phyloP scores from a whole-genome alignment of 2,113 vertebrate genomes.

The Heliornis fulica region DNA sequence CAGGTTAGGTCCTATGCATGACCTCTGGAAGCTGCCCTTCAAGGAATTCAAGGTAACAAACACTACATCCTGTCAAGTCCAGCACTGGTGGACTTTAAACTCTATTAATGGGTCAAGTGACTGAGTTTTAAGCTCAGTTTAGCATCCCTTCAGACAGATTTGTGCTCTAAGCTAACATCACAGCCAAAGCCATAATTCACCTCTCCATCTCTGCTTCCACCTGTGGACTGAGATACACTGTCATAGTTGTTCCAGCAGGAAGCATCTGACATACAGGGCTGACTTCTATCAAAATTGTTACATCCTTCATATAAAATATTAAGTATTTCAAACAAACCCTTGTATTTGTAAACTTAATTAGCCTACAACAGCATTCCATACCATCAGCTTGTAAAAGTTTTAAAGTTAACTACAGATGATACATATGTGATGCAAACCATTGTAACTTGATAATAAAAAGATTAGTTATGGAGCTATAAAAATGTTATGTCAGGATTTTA shows the following conservation, averaged over 20 bases:
- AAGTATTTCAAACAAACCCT: constrained; percentile 36
- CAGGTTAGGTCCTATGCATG: too few species aligned
- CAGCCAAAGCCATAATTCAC: neutral
- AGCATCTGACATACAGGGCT: neutral
- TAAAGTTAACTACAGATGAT: constrained; percentile 60
- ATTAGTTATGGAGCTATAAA: constrained; percentile 68
- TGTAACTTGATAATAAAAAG: constrained; percentile 62
- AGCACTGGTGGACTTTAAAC: neutral
- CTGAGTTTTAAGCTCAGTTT: neutral
- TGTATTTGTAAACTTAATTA: constrained; percentile 60
- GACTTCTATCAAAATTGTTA: constrained; percentile 48
- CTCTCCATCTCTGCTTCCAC: neutral
- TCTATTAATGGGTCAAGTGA: neutral
- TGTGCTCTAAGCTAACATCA: neutral
- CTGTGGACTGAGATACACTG: neutral
- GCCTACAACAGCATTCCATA: neutral
- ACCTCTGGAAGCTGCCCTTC: neutral
- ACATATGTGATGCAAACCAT: constrained; percentile 56
- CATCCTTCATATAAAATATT: neutral
- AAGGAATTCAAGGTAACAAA: neutral
- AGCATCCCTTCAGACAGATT: neutral
- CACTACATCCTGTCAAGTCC: neutral
- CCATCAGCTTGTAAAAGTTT: constrained; percentile 36
- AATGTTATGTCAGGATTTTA: constrained; percentile 66
- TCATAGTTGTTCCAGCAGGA: neutral